Percentiles rank a stretch among this genome's conserved stretches.
These are phyloP conservation scores for Melanotus villosus DNA, from an alignment of 2,888 invertebrate species.

Conservation along the genomic window DNA sequence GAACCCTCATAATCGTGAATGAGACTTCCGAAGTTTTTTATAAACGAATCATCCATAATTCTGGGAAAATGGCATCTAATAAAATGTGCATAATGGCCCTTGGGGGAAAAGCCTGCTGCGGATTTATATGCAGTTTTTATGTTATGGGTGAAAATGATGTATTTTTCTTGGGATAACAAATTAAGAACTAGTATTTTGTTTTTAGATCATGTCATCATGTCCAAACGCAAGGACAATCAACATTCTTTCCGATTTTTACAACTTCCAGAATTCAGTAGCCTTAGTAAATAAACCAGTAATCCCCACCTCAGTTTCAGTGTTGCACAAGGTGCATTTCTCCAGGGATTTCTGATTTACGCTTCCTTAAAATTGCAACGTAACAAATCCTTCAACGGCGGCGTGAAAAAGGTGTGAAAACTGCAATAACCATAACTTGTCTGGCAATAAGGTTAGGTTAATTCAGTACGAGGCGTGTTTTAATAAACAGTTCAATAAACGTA, in stretches of 20 bases:
- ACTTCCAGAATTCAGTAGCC: too few species aligned
- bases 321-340: neutral
- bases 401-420: slow-evolving; percentile 27
- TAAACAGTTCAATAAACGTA: slow-evolving; percentile 36
- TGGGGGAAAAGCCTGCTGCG: slow-evolving; percentile 30
- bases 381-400: slow-evolving; percentile 14
- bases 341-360: slow-evolving; percentile 2
- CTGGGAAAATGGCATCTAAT: slow-evolving; percentile 43
- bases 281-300: too few species aligned
- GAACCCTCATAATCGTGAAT: slow-evolving; percentile 32
- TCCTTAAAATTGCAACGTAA: slow-evolving; percentile 5
- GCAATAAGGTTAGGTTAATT: slow-evolving; percentile 21
- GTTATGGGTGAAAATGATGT: too few species aligned
- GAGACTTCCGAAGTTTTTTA: slow-evolving; percentile 39
- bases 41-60: slow-evolving; percentile 40
- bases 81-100: slow-evolving; percentile 41
- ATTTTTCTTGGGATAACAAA: too few species aligned
- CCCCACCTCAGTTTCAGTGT: too few species aligned
- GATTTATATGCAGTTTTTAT: slow-evolving; percentile 39
- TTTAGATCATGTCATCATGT: too few species aligned
- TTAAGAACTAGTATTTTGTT: too few species aligned
- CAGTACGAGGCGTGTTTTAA: slow-evolving; percentile 27
- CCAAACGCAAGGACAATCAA: too few species aligned
- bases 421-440: slow-evolving; percentile 26
- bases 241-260: too few species aligned